These are phyloP conservation scores for Epicampocera succincta DNA, from an alignment of 2,888 invertebrate species.

Conservation along the genomic window DNA sequence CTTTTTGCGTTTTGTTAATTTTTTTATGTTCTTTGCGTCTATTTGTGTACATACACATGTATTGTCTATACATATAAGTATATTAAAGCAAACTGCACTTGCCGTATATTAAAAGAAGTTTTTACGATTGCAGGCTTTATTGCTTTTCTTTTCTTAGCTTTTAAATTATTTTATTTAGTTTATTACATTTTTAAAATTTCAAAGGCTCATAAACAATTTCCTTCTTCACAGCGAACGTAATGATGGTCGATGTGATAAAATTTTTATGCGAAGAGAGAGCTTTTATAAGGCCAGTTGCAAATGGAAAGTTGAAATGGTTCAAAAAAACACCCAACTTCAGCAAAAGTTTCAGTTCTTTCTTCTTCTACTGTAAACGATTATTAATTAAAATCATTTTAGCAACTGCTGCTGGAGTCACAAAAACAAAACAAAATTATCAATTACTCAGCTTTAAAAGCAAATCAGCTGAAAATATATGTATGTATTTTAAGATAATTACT, in stretches of 20 bases:
- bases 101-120: slow-evolving; percentile 35
- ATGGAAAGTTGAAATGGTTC: no score
- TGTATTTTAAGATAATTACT: no score
- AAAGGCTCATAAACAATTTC: slow-evolving; percentile 29
- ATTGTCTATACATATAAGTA: no score
- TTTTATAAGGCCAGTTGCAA: slow-evolving; percentile 36
- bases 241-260: slow-evolving; percentile 5
- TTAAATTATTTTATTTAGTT: slow-evolving; percentile 28
- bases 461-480: no score
- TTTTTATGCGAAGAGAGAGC: slow-evolving; percentile 43
- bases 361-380: no score
- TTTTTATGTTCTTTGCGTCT: slow-evolving; percentile 14
- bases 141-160: slow-evolving; percentile 25
- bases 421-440: no score
- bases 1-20: slow-evolving; percentile 19
- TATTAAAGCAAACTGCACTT: slow-evolving; percentile 35
- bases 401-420: no score
- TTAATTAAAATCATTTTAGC: no score
- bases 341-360: no score
- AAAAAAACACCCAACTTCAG: no score
- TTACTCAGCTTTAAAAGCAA: no score
- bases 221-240: neutral
- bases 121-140: slow-evolving; percentile 50
- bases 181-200: slow-evolving; percentile 34
- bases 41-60: no score